Percentiles rank a stretch among this genome's conserved stretches.
Conservation (phyloP, 2,113 vertebrate species). For the Actenoides hombroni region DNA sequence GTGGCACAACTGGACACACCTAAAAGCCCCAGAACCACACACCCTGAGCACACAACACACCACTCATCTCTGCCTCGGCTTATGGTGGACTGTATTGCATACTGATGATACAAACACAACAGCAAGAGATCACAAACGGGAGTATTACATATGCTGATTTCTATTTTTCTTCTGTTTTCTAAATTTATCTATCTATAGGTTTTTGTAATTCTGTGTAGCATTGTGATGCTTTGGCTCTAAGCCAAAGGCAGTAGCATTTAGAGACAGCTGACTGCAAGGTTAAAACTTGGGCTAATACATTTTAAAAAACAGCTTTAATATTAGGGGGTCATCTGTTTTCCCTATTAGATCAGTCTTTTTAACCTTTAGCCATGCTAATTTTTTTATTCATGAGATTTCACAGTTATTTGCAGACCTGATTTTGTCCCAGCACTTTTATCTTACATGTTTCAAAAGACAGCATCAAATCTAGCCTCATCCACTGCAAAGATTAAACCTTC, state of each 20-base stretch:
- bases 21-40: not conserved
- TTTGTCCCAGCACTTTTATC: not conserved
- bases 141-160: not conserved
- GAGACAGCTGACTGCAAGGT: not conserved
- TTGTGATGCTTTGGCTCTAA: not conserved
- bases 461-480: not conserved
- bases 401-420: not conserved
- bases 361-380: not conserved
- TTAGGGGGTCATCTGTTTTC: conserved; percentile 20
- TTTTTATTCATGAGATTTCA: not conserved
- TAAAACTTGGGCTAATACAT: conserved; percentile 23
- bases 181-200: not conserved
- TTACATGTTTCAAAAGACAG: not conserved
- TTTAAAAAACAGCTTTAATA: conserved; percentile 18
- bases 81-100: not conserved
- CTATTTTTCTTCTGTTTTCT: not conserved
- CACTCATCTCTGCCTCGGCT: not conserved
- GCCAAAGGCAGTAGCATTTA: not conserved
- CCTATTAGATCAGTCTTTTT: not conserved
- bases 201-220: not conserved
- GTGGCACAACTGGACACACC: conserved; percentile 1
- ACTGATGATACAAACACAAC: not conserved
- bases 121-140: not conserved
- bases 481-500: not conserved
- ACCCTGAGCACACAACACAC: rapidly evolving